phyloP scores from a whole-genome alignment of 1,140 invertebrate species.

The Sminthurides bifidus region DNA sequence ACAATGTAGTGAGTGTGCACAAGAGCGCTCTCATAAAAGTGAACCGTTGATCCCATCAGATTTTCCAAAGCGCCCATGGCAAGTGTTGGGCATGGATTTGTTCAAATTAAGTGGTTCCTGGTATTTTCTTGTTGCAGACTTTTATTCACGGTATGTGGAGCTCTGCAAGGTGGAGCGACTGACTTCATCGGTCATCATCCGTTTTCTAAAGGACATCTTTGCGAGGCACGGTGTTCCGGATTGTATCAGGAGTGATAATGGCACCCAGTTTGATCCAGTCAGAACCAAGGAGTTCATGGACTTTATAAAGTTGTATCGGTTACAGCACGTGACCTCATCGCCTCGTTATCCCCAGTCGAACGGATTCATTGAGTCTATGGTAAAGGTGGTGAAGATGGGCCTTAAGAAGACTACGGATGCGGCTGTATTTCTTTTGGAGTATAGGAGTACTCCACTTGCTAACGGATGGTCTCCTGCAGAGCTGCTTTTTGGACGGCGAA shows the following conservation, averaged over 20 bases:
- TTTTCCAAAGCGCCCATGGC: slow-evolving; percentile 1
- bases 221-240: neutral
- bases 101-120: neutral
- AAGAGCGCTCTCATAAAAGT: neutral
- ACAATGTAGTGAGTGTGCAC: neutral
- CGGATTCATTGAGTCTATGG: neutral
- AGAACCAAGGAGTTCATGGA: neutral
- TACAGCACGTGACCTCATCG: neutral
- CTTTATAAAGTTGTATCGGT: neutral
- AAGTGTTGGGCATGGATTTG: neutral
- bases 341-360: neutral
- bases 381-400: neutral
- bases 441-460: slow-evolving; percentile 4
- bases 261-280: neutral
- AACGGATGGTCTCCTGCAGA: slow-evolving; percentile 13
- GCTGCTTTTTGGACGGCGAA: slow-evolving; percentile 1
- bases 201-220: neutral
- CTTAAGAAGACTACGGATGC: neutral
- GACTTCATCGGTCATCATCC: neutral
- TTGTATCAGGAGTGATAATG: neutral
- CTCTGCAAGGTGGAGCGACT: neutral
- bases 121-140: neutral
- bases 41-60: neutral
- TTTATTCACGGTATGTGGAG: neutral
- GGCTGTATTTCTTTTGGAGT: slow-evolving; percentile 6